phyloP scores from a whole-genome alignment of 2,113 vertebrate species.

The Brachyistius frenatus region DNA sequence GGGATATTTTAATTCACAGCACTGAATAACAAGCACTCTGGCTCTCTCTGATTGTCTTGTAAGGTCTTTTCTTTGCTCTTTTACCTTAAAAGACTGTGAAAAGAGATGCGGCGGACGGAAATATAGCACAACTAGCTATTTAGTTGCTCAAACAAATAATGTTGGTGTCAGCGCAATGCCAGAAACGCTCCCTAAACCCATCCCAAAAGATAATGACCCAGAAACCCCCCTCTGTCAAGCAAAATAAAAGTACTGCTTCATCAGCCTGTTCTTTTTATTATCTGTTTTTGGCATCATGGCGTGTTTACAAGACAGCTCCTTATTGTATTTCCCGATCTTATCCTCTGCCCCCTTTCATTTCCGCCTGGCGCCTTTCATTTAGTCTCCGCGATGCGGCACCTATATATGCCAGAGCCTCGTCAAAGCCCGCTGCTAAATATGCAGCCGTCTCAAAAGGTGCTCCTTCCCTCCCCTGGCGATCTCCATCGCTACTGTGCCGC shows the following conservation, averaged over 20 bases:
- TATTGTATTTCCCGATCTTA: constrained; percentile 83
- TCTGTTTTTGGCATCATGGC: constrained; percentile 77
- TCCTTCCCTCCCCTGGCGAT: constrained; percentile 13
- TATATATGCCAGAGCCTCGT: constrained; percentile 64
- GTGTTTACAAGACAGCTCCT: constrained; percentile 82
- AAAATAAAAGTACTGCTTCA: constrained; percentile 75
- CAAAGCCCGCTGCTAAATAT: constrained; percentile 69
- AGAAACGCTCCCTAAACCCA: constrained; percentile 33
- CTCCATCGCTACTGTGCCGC: background rate
- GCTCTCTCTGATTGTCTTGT: constrained; percentile 25
- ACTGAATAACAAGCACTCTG: constrained; percentile 45
- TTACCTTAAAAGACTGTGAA: constrained; percentile 38
- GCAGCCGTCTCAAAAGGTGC: constrained; percentile 51
- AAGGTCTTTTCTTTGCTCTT: constrained; percentile 26
- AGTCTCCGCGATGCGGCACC: constrained; percentile 52
- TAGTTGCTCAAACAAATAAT: constrained; percentile 57
- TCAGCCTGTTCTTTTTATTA: constrained; percentile 76
- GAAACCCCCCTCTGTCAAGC: constrained; percentile 69
- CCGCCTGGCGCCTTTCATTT: constrained; percentile 80
- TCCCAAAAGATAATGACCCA: constrained; percentile 62
- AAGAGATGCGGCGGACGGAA: constrained; percentile 15
- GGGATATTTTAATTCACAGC: constrained; percentile 46
- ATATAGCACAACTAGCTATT: constrained; percentile 52
- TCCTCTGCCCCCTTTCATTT: constrained; percentile 83
- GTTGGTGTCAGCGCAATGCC: constrained; percentile 54